Evolutionary conservation across 2,113 vertebrate genomes (phyloP).

Genomic region (Sus scrofa): T2T-Sscrofa CM000813.6:96280001-96280500

Average conservation of each 20-base stretch:
- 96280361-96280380: background rate
- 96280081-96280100: conserved; percentile 4
- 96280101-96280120: background rate
- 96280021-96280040: conserved; percentile 18
- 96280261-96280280: background rate
- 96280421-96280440: background rate
- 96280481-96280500: background rate
- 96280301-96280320: background rate
- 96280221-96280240: background rate
- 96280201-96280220: conserved; percentile 45
- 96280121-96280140: background rate
- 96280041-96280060: background rate
- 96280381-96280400: background rate
- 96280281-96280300: background rate
- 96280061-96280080: background rate
- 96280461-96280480: background rate
- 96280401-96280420: background rate
- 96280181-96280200: background rate
- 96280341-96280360: background rate
- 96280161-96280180: conserved; percentile 48
- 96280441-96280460: background rate
- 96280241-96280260: conserved; percentile 7
- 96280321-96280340: conserved; percentile 27
- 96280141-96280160: conserved; percentile 33
- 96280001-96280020: background rate